Evolutionary conservation across 2,797 vertebrate species (phyloP), one percentile per base, ranked within the genome.

Genomic region (Clarias platycephalus): DNA sequence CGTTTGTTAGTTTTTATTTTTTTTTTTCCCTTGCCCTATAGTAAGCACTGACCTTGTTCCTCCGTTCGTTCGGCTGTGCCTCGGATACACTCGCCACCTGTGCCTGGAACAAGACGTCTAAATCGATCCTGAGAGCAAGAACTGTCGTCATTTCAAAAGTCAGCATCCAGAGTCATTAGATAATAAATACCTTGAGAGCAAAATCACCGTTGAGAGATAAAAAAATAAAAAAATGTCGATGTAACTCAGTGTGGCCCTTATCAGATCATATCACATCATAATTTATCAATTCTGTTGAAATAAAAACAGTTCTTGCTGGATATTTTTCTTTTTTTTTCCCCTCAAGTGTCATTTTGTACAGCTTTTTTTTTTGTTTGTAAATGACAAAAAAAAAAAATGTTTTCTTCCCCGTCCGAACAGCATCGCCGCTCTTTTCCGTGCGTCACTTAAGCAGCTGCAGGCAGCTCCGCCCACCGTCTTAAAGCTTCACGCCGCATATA

Each of bases 381-480:
- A 44, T 9, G 10, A 37, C 2, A 2, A 44, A 9, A 44, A 8
- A 44, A 44, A 44, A 44, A 44, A 44, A 9, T 8, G 40, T 12
- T 16, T 1, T 5, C 10, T 3, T 13, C 31, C n/a, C 15, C 44
- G 1, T 28, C 44, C 71, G 44, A 20, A 16, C 18, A 58, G 55
- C 74, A n/a, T 26, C 55, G 55, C 53, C 64, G 31, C 76, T 83
- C 76, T 84, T 44, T 44, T 10, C 72, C 60, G 3, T 53, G 60
- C 24, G 58, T 84, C 84, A 81, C 76, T 86, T 87, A 44, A 92
- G 92, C 94, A 94, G 95, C 95, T 96, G 95, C 95, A 93, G 95
- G 95, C 95, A 95, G 95, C 95, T 95, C 88, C 37, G 60, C 78
- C 86, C 83, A 87, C 66, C 53, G 81, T 87, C 92, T 82, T 64